Percentiles rank a stretch among this genome's conserved stretches.
These are phyloP conservation scores for Dascyllus trimaculatus DNA, from an alignment of 2,113 vertebrate genomes.

Conservation along the genomic window DNA sequence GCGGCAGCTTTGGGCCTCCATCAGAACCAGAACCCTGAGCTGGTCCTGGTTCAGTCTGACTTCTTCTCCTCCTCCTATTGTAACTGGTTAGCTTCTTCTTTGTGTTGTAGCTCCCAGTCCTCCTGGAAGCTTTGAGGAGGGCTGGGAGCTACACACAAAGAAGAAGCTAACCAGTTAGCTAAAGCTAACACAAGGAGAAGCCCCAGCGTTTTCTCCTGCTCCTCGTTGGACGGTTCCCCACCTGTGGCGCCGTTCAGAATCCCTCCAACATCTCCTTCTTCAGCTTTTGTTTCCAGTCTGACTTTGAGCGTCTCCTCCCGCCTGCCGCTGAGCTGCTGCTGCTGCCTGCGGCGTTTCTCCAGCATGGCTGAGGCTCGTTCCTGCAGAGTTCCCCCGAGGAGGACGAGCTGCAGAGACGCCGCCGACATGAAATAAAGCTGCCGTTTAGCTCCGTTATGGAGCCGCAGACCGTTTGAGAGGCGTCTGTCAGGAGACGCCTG, in stretches of 20 bases:
- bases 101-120: too few relatives aligned
- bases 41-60: too few relatives aligned
- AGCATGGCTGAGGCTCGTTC: conserved; percentile 30
- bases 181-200: too few relatives aligned
- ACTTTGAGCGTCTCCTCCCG: conserved; percentile 52
- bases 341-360: conserved; percentile 45
- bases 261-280: conserved; percentile 1
- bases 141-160: too few relatives aligned
- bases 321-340: conserved; percentile 31
- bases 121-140: too few relatives aligned
- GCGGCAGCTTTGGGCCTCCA: too few relatives aligned
- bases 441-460: conserved; percentile 25
- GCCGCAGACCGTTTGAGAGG: conserved; percentile 18
- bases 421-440: conserved; percentile 41
- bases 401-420: neutral
- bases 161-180: too few relatives aligned
- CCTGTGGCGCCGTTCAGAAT: conserved; percentile 42
- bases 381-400: conserved; percentile 42
- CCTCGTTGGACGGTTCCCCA: conserved; percentile 53
- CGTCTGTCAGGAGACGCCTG: neutral
- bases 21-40: too few relatives aligned
- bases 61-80: too few relatives aligned
- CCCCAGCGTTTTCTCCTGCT: too few relatives aligned
- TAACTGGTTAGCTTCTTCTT: too few relatives aligned
- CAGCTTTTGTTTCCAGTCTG: conserved; percentile 48